phyloP scores from a whole-genome alignment of 2,797 vertebrate species.

The Gadopsis marmoratus region DNA sequence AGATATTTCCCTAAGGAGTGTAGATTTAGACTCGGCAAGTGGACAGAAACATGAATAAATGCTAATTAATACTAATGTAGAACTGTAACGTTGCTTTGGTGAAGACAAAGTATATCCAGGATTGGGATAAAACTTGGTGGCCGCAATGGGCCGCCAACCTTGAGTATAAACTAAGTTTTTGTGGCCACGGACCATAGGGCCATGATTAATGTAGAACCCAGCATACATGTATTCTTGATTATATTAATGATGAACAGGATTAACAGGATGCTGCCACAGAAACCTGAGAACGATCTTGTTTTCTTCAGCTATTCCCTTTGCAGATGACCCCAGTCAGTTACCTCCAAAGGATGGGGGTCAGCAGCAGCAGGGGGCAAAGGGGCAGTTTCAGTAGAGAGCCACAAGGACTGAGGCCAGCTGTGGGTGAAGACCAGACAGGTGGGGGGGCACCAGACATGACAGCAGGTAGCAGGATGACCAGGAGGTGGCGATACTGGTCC shows the following conservation, averaged over 20 bases:
- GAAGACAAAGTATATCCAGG: too few relatives aligned
- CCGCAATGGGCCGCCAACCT: too few relatives aligned
- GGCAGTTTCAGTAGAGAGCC: constrained; percentile 81
- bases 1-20: not conserved
- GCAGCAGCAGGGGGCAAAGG: constrained; percentile 63
- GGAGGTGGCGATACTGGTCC: constrained; percentile 12
- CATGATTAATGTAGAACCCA: too few relatives aligned
- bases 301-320: constrained; percentile 84
- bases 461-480: constrained; percentile 39
- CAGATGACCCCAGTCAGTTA: constrained; percentile 89
- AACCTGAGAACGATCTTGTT: constrained; percentile 9
- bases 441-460: constrained; percentile 3
- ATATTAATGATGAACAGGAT: not conserved
- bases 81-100: too few relatives aligned
- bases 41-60: not conserved
- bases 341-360: constrained; percentile 83
- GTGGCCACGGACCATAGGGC: too few relatives aligned
- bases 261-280: not conserved
- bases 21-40: not conserved
- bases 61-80: not conserved
- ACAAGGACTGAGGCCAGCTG: constrained; percentile 14
- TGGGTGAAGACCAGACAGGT: constrained; percentile 25
- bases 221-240: not conserved
- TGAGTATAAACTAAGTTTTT: too few relatives aligned
- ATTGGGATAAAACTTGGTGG: too few relatives aligned